Evolutionary conservation across 2,113 vertebrate genomes (phyloP).

Genomic region (Synodontis membranacea): DNA sequence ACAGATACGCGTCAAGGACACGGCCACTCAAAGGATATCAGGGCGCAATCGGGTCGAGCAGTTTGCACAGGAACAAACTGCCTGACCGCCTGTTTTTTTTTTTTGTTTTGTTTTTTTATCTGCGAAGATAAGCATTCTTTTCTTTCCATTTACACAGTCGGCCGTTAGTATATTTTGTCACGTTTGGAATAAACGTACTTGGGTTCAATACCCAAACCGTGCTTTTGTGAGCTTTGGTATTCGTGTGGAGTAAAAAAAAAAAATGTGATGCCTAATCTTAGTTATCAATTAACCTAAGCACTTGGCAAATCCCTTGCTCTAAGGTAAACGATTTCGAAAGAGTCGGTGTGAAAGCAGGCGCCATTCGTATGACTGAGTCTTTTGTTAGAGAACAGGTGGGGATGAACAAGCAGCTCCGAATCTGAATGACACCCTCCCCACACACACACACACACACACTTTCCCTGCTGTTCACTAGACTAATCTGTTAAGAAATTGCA

Average conservation of each 20-base stretch:
- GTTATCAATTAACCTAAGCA: slow-evolving; percentile 46
- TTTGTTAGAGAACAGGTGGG: slow-evolving; percentile 42
- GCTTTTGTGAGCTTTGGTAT: slow-evolving; percentile 3
- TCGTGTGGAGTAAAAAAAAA: background rate
- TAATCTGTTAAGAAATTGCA: slow-evolving; percentile 48
- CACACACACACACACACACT: slow-evolving; percentile 5
- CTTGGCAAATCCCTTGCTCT: slow-evolving; percentile 34
- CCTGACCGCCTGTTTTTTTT: background rate
- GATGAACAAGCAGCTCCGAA: slow-evolving; percentile 30
- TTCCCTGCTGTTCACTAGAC: slow-evolving; percentile 36
- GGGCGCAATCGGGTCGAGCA: slow-evolving; percentile 18
- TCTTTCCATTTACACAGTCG: background rate
- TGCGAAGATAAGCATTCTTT: slow-evolving; percentile 21
- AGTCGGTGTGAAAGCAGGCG: slow-evolving; percentile 6
- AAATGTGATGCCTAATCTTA: background rate
- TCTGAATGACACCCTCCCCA: slow-evolving; percentile 23
- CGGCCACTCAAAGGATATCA: background rate
- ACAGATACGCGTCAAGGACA: slow-evolving; percentile 38
- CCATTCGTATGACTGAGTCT: slow-evolving; percentile 35
- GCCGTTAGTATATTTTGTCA: background rate
- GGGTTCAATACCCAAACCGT: background rate
- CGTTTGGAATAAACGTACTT: slow-evolving; percentile 9
- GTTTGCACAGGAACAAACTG: slow-evolving; percentile 21
- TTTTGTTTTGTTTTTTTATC: too few species aligned
- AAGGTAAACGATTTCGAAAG: slow-evolving; percentile 34